Base-by-base conservation (phyloP, 2,113 vertebrate genomes). In the Peucedramus taeniatus region DNA sequence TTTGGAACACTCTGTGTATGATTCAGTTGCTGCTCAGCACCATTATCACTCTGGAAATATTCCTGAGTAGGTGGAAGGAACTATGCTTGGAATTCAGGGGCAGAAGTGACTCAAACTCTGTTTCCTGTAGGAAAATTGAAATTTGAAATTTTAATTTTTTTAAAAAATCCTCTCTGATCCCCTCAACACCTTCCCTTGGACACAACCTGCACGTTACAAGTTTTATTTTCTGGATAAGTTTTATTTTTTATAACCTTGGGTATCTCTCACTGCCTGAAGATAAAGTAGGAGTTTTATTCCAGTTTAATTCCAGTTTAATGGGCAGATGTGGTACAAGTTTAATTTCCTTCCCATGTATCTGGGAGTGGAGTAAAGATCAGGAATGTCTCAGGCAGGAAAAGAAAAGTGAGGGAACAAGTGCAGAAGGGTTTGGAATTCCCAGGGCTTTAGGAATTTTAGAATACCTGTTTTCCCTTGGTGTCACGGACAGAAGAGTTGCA, bases 1-100 rank as follows among this genome's bases (percentile, higher is more conserved):
- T 54, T 81, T 77, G 72, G 93, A 92, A 57, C 57, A 11, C 81
- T 68, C 54, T 44, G 91, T 31, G 45, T 50, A 7, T 78, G 84
- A 91, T 95, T 72, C 75, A 83, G 66, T 76, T 51, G 84, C 89
- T 92, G 63, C 13, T 80, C 37, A 22, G 72, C 78, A 56, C 57
- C 86, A 3, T 92, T 75, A 56, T n/a, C 94, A 60, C 89, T 91
- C 91, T 91, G 89, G 94, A 95, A 93, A 91, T 93, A 89, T 79
- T 95, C 76, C 87, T 60, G 93, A 96, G 94, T 84, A 76, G 95
- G 94, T 91, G 89, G 95, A 87, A 91, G 84, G 85, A 95, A 8
- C 91, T 94, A 6, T 87, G 93, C 93, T 91, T 94, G 84, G 89
- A 94, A 89, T 85, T 79, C 70, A 92, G 70, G 95, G 87, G 87